Evolutionary conservation across 2,113 vertebrate species (phyloP), one percentile per base, ranked within the genome.

Genomic region (Sylvilagus bachmani): DNA sequence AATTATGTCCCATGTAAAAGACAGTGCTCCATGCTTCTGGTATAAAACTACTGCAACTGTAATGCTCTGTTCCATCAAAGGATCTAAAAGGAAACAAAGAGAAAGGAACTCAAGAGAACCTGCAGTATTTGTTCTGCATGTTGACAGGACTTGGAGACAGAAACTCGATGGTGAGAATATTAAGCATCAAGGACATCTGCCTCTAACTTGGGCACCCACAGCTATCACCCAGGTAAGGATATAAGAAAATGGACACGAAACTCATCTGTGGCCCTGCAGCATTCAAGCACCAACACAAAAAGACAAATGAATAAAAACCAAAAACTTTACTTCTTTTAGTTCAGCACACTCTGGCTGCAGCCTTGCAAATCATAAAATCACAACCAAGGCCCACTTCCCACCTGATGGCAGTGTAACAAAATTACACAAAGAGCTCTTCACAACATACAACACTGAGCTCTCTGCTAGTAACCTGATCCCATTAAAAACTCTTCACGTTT

Each of bases 81-180:
- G 25, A 31, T 73, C 49, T 79, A 80, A 91, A 91, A 61, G 33
- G 53, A 83, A 78, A 19, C 31, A 88, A 74, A 80, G 51, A 80
- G 49, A 62, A 64, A 36, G 14, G 19, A 64, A 82, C 14, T 77
- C 73, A n/a, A 58, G 33, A 36, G 24, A 73, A 73, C 66, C 27
- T 53, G 22, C 31, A 38, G 33, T 81, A n/a, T 87, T 87, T 87
- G 70, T 75, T 85, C 17, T 66, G 13, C 64, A n/a, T 12, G 6
- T 24, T 90, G 66, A 10, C 38, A 21, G 66, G 53, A 53, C 58
- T 44, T 61, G n/a, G 24, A 78, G 62, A 21, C 24, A 89, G 49
- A 4, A 88, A n/a, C 22, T 75, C 79, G 44, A 93, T 13, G 67
- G 36, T 66, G 25, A 92, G 74, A 84, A 75, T 17, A 51, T 53